Base-by-base conservation (phyloP, 35 echinoderm and acorn worm genomes). In the Ptychodera flava region DNA sequence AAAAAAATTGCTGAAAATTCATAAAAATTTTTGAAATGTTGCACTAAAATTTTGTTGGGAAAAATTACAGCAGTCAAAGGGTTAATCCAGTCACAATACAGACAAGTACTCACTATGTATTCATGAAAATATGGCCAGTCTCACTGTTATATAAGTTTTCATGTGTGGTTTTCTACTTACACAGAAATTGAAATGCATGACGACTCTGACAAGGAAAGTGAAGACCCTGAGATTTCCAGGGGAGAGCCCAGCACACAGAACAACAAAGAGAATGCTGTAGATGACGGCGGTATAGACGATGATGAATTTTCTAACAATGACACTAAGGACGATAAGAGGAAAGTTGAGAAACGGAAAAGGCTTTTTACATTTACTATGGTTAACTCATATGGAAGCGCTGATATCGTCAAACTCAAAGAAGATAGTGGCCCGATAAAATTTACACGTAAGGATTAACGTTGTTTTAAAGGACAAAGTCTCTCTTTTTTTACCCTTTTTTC, bases 351-450 rank as follows among this genome's bases (percentile, higher is more conserved):
- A 33, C 80, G 85, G 31, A 89, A 82, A 36, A 64, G 89, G 29
- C 78, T 99, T 80, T 99, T 99, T 81, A 84, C 83, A 16, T 89
- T 99, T 88, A 90, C 90, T 1, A 52, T 94, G 75, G 92, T 99
- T 29, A 94, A 99, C 77, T 93, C 96, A 29, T 99, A 99, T 64
- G 96, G 92, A 29, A 99, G 96, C 35, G 91, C 96, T 38, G 96
- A 94, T 85, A 33, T 99, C 15, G 37, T 82, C 52, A 90, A 84
- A 84, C 86, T 99, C 34, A 94, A 92, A 34, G 96, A 99, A 88
- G 96, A 99, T 84, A 93, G 89, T 31, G 85, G 34, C 29, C 92
- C 92, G 38, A 78, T 99, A 32, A 99, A 91, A 89, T 91, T 99
- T 45, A 99, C 90, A 35, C 90, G 96, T 99, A 89, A 92, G 92